Evolutionary conservation across 2,888 invertebrate genomes (phyloP), one percentile per base, ranked within the genome.

Genomic region (Aleiodes alternator): DNA sequence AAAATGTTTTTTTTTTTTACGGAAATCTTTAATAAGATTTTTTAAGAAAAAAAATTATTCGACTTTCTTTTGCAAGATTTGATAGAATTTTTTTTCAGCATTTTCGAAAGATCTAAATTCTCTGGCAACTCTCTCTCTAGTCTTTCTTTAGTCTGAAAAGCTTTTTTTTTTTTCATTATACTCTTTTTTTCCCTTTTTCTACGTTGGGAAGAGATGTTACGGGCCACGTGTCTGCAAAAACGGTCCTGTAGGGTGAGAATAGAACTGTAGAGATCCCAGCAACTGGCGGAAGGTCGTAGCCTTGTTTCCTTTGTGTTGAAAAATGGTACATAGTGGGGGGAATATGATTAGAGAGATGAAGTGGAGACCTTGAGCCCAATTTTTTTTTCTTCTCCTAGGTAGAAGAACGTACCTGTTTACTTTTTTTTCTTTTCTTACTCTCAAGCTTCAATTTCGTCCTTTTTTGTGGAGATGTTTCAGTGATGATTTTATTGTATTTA

Each of bases 231-330:
- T 68, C 71, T 53, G 56, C 64, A 71, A 64, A 64, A 64, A 56
- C 66, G 70, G 56, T 71, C 76, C 71, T 64, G 38, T 51, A 48
- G 69, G 56, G 9, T 53, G 68, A 69, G 72, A 70, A 72, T 73
- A 59, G 72, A 77, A 74, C 75, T 72, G 75, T 23, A 23, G 69
- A 78, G 79, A 80, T 80, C 78, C 48, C 64, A 73, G 73, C 78
- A 79, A 76, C 78, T 72, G 76, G 76, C 64, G 75, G 80, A 80
- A 80, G 80, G 80, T 80, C 80, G 77, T 74, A 78, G 70, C 78
- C 77, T 73, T 73, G 76, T 77, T 79, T 78, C 78, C 80, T 79
- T 79, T 79, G 79, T 79, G 64, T 64, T 64, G 23, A 48, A 38
- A 64, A 61, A 43, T 48, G 43, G 23, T 56, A 51, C 48, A 66